A percentile compares a stretch with the other conserved stretches of the same genome.
phyloP scores from a whole-genome alignment of 2,797 vertebrate genomes.

The Distichodus sexfasciatus region DNA sequence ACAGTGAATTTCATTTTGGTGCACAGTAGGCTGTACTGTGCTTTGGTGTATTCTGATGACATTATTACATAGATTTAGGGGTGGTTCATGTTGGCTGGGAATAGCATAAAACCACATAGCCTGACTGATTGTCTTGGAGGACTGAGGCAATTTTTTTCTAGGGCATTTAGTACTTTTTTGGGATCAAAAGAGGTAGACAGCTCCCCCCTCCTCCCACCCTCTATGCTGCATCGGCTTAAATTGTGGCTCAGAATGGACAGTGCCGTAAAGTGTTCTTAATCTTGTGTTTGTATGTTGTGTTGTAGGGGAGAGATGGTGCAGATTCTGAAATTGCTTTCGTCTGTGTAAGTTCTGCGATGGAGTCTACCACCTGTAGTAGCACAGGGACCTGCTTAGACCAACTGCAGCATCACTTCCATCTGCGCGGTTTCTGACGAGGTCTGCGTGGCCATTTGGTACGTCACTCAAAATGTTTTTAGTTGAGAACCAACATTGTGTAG shows the following conservation, averaged over 20 bases:
- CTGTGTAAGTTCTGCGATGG: slow-evolving; percentile 76
- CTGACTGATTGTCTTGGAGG: slow-evolving; percentile 11
- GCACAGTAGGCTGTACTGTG: no score
- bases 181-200: no score
- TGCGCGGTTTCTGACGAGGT: slow-evolving; percentile 50
- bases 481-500: no score
- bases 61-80: no score
- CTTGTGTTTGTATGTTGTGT: slow-evolving; percentile 33
- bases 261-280: background rate
- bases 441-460: slow-evolving; percentile 76
- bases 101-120: slow-evolving; percentile 1
- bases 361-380: slow-evolving; percentile 60
- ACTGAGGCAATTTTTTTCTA: background rate
- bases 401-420: slow-evolving; percentile 71
- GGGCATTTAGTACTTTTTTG: no score
- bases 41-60: no score
- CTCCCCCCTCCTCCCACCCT: no score
- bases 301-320: slow-evolving; percentile 51
- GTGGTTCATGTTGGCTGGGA: background rate
- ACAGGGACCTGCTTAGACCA: slow-evolving; percentile 61
- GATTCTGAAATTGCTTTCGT: background rate
- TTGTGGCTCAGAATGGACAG: background rate
- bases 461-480: background rate
- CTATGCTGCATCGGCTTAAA: no score
- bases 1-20: no score